Conservation (phyloP, 2,113 vertebrate genomes). For the Poeciliopsis turrubarensis region DNA sequence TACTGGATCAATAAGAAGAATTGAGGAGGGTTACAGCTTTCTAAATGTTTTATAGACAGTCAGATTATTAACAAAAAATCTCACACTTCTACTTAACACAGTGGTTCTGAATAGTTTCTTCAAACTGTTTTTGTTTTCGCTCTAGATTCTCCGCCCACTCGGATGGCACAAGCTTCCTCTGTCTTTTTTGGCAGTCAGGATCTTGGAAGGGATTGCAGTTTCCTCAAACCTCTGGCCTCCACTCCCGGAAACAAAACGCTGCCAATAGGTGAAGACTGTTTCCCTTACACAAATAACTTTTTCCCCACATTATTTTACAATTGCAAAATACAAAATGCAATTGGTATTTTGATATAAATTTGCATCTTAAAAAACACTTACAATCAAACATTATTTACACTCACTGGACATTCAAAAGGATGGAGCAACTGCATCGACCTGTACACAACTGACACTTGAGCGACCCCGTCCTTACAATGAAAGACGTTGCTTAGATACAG, state of each 20-base stretch:
- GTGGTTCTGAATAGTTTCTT: not conserved
- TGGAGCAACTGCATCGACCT: not conserved
- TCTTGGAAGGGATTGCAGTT: constrained; percentile 81
- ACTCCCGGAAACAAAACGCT: constrained; percentile 88
- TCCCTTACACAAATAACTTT: not conserved
- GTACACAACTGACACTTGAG: not conserved
- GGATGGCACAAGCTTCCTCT: constrained; percentile 81
- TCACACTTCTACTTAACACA: not conserved
- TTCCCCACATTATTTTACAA: not conserved
- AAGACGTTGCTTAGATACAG: constrained; percentile 54
- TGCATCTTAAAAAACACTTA: not conserved
- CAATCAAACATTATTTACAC: not conserved
- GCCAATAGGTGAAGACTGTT: constrained; percentile 83
- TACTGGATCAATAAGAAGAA: not conserved
- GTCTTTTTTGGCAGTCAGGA: constrained; percentile 89
- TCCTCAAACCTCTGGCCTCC: constrained; percentile 89
- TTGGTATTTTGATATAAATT: not conserved
- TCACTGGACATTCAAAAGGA: not conserved
- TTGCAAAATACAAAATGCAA: too few species aligned
- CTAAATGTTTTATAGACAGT: not conserved
- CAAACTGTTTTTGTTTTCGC: constrained; percentile 15
- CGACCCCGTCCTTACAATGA: constrained; percentile 16
- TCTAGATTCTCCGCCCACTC: constrained; percentile 87
- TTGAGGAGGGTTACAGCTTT: not conserved
- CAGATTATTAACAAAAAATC: not conserved